Evolutionary conservation across 1,140 invertebrate species (phyloP).

Genomic region (Leucophenga varia): DNA sequence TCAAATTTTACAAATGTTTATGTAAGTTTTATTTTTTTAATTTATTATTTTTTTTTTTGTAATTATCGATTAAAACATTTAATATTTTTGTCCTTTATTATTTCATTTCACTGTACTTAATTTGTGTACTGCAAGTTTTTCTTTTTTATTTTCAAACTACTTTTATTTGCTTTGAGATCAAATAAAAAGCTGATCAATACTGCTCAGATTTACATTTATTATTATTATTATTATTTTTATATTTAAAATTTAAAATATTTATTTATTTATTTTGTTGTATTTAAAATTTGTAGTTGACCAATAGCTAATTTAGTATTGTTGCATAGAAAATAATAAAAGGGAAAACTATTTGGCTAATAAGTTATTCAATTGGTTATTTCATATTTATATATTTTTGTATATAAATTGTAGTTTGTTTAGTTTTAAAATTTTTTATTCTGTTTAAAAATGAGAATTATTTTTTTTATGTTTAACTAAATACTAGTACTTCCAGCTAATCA

Average conservation of each 20-base stretch:
- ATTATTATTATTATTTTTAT: slow-evolving; percentile 23
- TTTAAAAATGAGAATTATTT: too few species aligned
- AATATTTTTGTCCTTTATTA: slow-evolving; percentile 8
- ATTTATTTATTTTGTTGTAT: slow-evolving; percentile 15
- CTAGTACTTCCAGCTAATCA: too few species aligned
- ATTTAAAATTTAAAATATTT: slow-evolving; percentile 8
- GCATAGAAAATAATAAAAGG: too few species aligned
- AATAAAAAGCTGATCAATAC: slow-evolving; percentile 44
- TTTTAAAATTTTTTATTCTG: too few species aligned
- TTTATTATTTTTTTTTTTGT: too few species aligned
- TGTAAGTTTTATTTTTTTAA: slow-evolving; percentile 20
- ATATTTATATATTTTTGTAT: too few species aligned
- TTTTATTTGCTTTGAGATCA: slow-evolving; percentile 42
- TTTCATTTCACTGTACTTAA: slow-evolving; percentile 10
- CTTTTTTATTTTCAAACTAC: too few species aligned
- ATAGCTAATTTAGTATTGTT: slow-evolving; percentile 32
- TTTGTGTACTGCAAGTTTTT: slow-evolving; percentile 1
- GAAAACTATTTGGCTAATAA: too few species aligned
- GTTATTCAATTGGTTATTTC: too few species aligned
- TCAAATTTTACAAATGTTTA: slow-evolving; percentile 1
- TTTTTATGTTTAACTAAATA: too few species aligned
- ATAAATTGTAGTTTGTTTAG: too few species aligned
- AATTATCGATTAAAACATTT: too few species aligned
- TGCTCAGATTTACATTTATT: slow-evolving; percentile 35
- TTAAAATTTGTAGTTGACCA: slow-evolving; percentile 36